These are phyloP conservation scores for Alces alces DNA, from an alignment of 2,113 vertebrate genomes.

Conservation along the genomic window DNA sequence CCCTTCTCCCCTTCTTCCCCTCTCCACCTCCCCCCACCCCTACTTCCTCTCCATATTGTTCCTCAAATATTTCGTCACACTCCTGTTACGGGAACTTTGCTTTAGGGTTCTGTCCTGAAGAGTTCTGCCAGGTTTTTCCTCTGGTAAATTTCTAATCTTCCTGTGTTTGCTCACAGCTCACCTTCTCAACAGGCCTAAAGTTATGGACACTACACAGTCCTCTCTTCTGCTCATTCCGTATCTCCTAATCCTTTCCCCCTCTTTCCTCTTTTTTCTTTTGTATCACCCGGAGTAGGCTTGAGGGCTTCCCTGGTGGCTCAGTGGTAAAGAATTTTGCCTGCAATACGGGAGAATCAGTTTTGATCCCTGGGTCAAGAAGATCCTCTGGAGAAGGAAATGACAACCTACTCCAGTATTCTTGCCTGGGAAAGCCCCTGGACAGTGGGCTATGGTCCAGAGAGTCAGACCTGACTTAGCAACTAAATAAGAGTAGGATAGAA, in stretches of 20 bases:
- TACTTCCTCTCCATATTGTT: background rate
- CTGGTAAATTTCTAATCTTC: background rate
- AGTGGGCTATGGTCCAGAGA: background rate
- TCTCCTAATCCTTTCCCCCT: background rate
- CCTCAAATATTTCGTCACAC: background rate
- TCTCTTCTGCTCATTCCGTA: background rate
- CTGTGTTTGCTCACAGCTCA: background rate
- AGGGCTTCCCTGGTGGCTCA: background rate
- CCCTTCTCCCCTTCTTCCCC: background rate
- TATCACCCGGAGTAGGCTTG: background rate
- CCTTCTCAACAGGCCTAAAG: background rate
- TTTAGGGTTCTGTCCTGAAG: background rate
- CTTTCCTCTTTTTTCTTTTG: background rate
- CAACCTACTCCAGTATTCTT: background rate
- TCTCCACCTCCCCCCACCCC: background rate
- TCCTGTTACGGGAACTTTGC: background rate
- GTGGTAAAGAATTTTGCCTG: background rate
- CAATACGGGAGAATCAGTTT: accelerated
- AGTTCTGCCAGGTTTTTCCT: background rate
- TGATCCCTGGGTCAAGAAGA: background rate
- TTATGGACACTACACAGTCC: background rate
- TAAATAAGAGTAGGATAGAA: background rate
- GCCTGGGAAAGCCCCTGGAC: background rate
- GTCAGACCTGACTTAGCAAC: background rate
- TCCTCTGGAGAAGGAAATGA: background rate